Evolutionary conservation across 2,113 vertebrate species (phyloP), one percentile per base, ranked within the genome.

Genomic region (Ramphastos sulfuratus): DNA sequence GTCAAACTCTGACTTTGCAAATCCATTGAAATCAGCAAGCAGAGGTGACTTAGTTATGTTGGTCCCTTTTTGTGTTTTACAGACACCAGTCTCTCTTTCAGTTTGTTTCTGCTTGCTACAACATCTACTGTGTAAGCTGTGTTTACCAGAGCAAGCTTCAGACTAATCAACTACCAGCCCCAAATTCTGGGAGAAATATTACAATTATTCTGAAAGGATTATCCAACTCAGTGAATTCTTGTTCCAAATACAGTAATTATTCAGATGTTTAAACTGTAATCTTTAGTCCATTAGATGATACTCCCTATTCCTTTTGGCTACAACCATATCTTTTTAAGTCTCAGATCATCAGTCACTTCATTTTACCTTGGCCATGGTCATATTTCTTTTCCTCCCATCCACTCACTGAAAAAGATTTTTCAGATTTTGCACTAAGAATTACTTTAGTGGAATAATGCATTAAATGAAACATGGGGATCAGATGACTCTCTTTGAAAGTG

Each of bases 231-330:
- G 15, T 30, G 12, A 77, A 78, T 92, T 92, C 81, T 95, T 93
- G 59, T 89, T 89, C 92, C 77, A 95, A 96, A 92, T 70, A 76
- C 50, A 87, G 67, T 80, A 96, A 97, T 97, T 97, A 90, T 94
- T 95, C 81, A 91, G 89, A 91, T 91, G 94, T 31, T 95, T 90
- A 95, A 97, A 94, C 73, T 82, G 64, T 71, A 96, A 92, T 87
- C 39, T 83, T 93, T 93, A 94, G 82, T 88, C 88, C 92, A 90
- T 94, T 96, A 92, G 85, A 79, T 72, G 59, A 64, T 60, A 55
- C 14, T 77, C 9, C 19, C n/a, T 19, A 30, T 4, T 59, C 46
- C 67, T 92, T 96, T 86, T 84, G 70, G 27, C 14, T 82, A 42
- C 27, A 78, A 13, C 73, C 90, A 48, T 7, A 55, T 63, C 90